Base-by-base conservation (phyloP, 1,140 invertebrate genomes). In the Diploscapter pachys region DNA sequence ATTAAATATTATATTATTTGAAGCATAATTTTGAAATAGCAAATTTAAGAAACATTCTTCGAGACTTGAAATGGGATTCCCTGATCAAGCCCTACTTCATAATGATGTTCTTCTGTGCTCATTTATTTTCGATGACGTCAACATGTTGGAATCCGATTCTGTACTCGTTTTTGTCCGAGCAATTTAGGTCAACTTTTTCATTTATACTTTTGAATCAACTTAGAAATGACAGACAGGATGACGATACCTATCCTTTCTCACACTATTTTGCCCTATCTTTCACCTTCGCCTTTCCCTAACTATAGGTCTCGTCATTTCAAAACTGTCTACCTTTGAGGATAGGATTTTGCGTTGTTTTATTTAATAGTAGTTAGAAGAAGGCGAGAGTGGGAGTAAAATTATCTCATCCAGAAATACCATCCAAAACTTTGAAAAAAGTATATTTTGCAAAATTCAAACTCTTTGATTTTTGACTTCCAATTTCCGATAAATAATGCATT, bases 91-190 rank as follows among this genome's bases (percentile, higher is more conserved):
- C 89, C 51, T 95, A 93, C 85, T 94, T 93, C 85, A 91, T 91
- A 68, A 95, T 0, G 89, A 90, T 83, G 91, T 90, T 97, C 87
- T 94, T 98, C 85, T 87, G 93, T 61, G 90, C 92, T 3, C 96
- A 99, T 85, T 91, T 93, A 5, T 90, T 97, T 76, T 95, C 94
- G 56, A 96, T 97, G 89, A 93, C 93, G 90, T 95, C 93, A 3
- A 94, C 93, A 0, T 95, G 93, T 84, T 97, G 96, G 87, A 97
- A 97, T 86, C 94, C 94, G 0, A 91, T 98, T 79, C 89, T 98
- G 4, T 98, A 98, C 87, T 95, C 95, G 63, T 99, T 95, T 93
- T 91, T 98, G 87, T 99, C 98, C 87, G 77, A 82, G 8, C 63
- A 70, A 8, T 83, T 83, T 71, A 57, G 75, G 75, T 76, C n/a